A percentile compares a stretch with the other conserved stretches of the same genome.
Conservation (phyloP, 2,113 vertebrate genomes). For the Camarhynchus parvulus region DNA sequence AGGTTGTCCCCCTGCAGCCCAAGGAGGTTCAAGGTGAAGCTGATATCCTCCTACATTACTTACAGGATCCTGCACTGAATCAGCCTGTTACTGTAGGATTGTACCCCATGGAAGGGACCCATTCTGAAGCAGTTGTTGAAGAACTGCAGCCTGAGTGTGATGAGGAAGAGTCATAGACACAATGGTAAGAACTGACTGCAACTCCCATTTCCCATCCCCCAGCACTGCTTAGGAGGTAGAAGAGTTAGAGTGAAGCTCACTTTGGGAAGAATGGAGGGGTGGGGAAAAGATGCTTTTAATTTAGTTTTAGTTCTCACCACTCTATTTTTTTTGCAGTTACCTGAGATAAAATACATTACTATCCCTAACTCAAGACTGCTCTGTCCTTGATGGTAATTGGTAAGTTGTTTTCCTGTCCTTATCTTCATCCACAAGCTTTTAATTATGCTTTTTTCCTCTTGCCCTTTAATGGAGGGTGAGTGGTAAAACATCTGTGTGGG, state of each 20-base stretch:
- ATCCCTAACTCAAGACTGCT: not conserved
- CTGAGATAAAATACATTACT: not conserved
- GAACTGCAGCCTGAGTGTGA: not conserved
- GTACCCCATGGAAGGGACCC: not conserved
- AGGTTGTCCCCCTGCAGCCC: not conserved
- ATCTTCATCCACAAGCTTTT: not conserved
- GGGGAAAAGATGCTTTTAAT: not conserved
- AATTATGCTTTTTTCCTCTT: not conserved
- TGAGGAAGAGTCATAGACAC: not conserved
- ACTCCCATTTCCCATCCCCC: rapidly evolving
- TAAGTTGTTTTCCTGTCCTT: not conserved
- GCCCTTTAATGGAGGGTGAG: not conserved
- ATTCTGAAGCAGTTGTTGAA: not conserved
- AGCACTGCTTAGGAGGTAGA: rapidly evolving
- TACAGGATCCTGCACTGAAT: not conserved
- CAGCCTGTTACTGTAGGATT: not conserved
- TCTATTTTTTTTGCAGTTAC: not conserved
- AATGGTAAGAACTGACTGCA: not conserved
- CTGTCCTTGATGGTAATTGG: not conserved
- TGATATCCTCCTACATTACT: not conserved
- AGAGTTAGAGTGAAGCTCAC: not conserved
- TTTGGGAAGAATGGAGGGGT: not conserved
- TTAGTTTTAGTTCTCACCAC: not conserved
- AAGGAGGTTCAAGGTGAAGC: not conserved
- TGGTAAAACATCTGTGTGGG: not conserved